Percentiles rank a stretch among this genome's conserved stretches.
Conservation (phyloP, 2,888 invertebrate genomes). For the Drosophila demipolita region DNA sequence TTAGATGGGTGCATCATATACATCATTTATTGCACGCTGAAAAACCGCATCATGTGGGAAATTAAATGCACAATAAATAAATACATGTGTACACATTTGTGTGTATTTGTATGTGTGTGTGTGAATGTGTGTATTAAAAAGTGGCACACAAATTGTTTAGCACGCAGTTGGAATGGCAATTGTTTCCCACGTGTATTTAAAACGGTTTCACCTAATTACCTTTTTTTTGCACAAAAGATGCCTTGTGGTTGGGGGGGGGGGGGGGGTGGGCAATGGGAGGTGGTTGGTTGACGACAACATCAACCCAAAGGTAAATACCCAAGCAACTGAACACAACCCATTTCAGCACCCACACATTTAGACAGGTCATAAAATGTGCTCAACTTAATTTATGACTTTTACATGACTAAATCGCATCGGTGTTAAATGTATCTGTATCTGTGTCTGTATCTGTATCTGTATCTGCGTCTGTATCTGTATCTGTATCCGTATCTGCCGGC, state of each 20-base stretch:
- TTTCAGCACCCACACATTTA: slow-evolving; percentile 12
- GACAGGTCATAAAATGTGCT: slow-evolving; percentile 50
- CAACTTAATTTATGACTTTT: slow-evolving; percentile 63
- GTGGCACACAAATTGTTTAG: slow-evolving; percentile 44
- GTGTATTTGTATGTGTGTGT: not conserved
- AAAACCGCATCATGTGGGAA: slow-evolving; percentile 47
- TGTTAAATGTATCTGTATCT: slow-evolving; percentile 29
- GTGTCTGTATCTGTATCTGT: slow-evolving; percentile 3
- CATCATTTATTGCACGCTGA: not conserved
- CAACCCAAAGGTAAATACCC: slow-evolving; percentile 22
- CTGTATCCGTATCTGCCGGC: not conserved
- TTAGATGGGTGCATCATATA: not conserved
- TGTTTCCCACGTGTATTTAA: slow-evolving; percentile 66
- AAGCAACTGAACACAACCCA: slow-evolving; percentile 22
- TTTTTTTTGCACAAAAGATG: slow-evolving; percentile 38
- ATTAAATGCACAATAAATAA: slow-evolving; percentile 26
- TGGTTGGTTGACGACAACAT: not conserved
- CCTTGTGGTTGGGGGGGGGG: not conserved
- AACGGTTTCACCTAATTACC: slow-evolving; percentile 58
- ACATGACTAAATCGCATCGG: slow-evolving; percentile 47
- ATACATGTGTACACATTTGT: not conserved
- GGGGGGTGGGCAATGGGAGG: not conserved
- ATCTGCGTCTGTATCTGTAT: slow-evolving; percentile 24
- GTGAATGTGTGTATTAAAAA: slow-evolving; percentile 24
- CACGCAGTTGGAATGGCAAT: slow-evolving; percentile 27